phyloP scores from a whole-genome alignment of 2,888 invertebrate genomes.

The Mystacides longicornis region DNA sequence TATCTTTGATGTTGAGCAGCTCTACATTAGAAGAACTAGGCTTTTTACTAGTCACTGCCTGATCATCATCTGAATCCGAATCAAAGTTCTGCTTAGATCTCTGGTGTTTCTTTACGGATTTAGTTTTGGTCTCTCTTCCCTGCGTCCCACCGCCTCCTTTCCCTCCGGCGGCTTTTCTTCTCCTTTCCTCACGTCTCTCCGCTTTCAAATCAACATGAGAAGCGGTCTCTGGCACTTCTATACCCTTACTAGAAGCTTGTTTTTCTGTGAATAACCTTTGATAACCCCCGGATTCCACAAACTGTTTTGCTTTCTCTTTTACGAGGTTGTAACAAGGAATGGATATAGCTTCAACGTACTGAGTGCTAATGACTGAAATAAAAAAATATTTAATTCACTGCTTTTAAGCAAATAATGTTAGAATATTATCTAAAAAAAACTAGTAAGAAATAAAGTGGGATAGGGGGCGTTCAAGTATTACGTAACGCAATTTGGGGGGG shows the following conservation, averaged over 20 bases:
- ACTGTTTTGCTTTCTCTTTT: constrained; percentile 57
- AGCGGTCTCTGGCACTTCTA: constrained; percentile 35
- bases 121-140: constrained; percentile 92
- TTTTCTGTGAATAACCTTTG: constrained; percentile 66
- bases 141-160: constrained; percentile 90
- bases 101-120: constrained; percentile 79
- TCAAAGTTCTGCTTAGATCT: constrained; percentile 52
- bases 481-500: too few relatives aligned
- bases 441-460: too few relatives aligned
- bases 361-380: constrained; percentile 52
- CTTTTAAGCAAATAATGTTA: too few relatives aligned
- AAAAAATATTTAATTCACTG: constrained; percentile 7
- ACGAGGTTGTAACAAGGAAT: constrained; percentile 61
- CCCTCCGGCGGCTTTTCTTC: constrained; percentile 79
- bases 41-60: constrained; percentile 38
- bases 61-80: constrained; percentile 63
- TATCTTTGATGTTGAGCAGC: constrained; percentile 58
- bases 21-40: constrained; percentile 43
- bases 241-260: constrained; percentile 46
- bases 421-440: too few relatives aligned
- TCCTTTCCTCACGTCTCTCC: constrained; percentile 79
- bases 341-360: constrained; percentile 60
- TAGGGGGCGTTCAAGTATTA: too few relatives aligned
- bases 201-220: constrained; percentile 47
- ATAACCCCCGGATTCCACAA: constrained; percentile 66